Percentiles rank a stretch among this genome's conserved stretches.
Evolutionary conservation across 1,140 invertebrate genomes (phyloP).

Genomic region (Proales similis): DNA sequence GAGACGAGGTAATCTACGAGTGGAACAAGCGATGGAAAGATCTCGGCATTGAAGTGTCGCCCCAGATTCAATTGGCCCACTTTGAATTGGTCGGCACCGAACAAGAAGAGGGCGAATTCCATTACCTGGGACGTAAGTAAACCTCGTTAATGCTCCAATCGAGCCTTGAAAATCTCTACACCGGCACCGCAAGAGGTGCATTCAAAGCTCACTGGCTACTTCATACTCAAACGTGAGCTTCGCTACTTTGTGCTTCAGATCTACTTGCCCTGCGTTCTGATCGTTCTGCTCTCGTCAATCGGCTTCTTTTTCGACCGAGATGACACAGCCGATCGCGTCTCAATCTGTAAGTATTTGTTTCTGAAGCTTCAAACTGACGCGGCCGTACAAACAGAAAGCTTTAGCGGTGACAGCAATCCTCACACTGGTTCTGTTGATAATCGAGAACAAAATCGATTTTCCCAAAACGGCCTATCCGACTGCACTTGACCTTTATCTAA

Average conservation of each 20-base stretch:
- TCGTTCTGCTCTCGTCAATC: conserved; percentile 89
- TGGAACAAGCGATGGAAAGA: conserved; percentile 38
- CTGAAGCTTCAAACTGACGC: conserved; percentile 8
- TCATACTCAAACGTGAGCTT: conserved; percentile 78
- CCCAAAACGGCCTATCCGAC: conserved; percentile 70
- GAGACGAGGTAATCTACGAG: conserved; percentile 34
- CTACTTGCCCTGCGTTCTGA: conserved; percentile 84
- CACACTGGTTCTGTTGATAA: conserved; percentile 59
- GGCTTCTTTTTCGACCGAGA: conserved; percentile 77
- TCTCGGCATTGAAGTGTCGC: conserved; percentile 43
- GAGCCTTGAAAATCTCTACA: background rate
- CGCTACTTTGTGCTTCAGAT: conserved; percentile 88
- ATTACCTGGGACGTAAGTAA: background rate
- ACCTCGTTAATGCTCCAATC: background rate
- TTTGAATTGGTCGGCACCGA: conserved; percentile 44
- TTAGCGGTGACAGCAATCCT: conserved; percentile 60
- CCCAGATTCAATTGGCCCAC: conserved; percentile 47
- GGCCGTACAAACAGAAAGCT: background rate
- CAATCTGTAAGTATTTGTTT: conserved; percentile 55
- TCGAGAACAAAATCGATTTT: conserved; percentile 58
- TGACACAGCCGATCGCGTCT: conserved; percentile 59
- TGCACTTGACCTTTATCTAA: conserved; percentile 80
- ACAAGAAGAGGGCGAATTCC: conserved; percentile 39
- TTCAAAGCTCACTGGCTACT: conserved; percentile 51
- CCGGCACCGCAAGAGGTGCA: conserved; percentile 4